Base-by-base conservation (phyloP, 2,888 invertebrate species). In the Tortricodes alternella region DNA sequence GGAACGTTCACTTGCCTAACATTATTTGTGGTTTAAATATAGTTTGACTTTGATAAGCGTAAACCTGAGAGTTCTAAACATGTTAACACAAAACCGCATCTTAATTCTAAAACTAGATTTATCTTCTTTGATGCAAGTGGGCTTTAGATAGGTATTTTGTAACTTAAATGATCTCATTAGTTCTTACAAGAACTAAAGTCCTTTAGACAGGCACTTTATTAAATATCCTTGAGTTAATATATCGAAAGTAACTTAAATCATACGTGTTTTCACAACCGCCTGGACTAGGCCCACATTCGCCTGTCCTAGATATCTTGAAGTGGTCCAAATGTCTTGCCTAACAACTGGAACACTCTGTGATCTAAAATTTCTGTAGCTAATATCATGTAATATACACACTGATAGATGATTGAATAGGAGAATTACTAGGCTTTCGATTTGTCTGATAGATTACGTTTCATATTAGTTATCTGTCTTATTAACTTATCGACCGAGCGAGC, bases 221-320 rank as follows among this genome's bases (percentile, higher is more conserved):
- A 2, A 3, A 29, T 27, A 46, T 53, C 46, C 53, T 53, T 53
- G 53, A 46, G 18, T 23, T 46, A 46, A 39, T 24, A 41, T 23
- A 41, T 53, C 53, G 53, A 53, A 53, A 53, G 46, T 38, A 9
- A 34, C 39, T 48, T 53, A 46, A 19, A 16, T 34, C 48, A 41
- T 49, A 27, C 44, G 48, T 43, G 48, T 55, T 55, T 48, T 48
- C 55, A 41, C 55, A 55, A 37, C 46, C 8, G 38, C 11, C 61
- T 59, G 58, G 60, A 59, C 61, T 62, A 58, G 58, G 59, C 59
- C 64, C 66, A 63, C 68, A 62, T 65, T 67, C 66, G 69, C 65
- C 62, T 72, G 74, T 64, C 70, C 77, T 63, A 75, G 66, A 74
- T 76, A 75, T 53, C 65, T 68, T 48, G 62, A 71, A 71, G 65